Evolutionary conservation across 1,140 invertebrate genomes (phyloP).

Genomic region (Triops longicaudatus): DNA sequence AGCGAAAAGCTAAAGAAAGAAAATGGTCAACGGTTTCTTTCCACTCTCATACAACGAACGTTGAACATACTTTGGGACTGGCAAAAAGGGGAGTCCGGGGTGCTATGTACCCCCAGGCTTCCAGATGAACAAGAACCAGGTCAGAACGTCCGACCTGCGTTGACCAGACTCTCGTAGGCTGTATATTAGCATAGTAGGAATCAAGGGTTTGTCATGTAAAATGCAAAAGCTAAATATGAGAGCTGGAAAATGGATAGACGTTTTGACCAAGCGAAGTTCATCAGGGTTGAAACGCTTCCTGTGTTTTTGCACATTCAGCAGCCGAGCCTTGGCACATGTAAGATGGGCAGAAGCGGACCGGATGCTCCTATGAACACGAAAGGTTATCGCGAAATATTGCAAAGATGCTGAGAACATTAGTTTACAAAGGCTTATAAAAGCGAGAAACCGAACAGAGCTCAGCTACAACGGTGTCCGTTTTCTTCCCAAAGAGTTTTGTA

Average conservation of each 20-base stretch:
- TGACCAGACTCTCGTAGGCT: neutral
- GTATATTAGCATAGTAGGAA: neutral
- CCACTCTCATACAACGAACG: neutral
- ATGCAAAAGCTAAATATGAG: neutral
- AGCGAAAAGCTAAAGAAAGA: neutral
- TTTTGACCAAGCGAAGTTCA: neutral
- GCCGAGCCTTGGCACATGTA: neutral
- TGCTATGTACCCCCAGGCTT: neutral
- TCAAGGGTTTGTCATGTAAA: neutral
- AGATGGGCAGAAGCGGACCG: neutral
- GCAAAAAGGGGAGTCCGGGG: neutral
- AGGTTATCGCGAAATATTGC: neutral
- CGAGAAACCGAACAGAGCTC: neutral
- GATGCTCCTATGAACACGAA: neutral
- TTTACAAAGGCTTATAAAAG: neutral
- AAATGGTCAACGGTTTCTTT: neutral
- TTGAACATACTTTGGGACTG: neutral
- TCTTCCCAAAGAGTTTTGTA: neutral
- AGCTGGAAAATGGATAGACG: neutral
- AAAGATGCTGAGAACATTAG: neutral
- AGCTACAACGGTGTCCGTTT: neutral
- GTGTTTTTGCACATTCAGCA: conserved; percentile 4
- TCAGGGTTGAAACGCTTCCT: neutral
- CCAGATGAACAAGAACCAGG: neutral
- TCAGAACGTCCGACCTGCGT: conserved; percentile 13